Percentiles rank a stretch among this genome's conserved stretches.
phyloP scores from a whole-genome alignment of 2,113 vertebrate species.

The Megalops atlanticus region DNA sequence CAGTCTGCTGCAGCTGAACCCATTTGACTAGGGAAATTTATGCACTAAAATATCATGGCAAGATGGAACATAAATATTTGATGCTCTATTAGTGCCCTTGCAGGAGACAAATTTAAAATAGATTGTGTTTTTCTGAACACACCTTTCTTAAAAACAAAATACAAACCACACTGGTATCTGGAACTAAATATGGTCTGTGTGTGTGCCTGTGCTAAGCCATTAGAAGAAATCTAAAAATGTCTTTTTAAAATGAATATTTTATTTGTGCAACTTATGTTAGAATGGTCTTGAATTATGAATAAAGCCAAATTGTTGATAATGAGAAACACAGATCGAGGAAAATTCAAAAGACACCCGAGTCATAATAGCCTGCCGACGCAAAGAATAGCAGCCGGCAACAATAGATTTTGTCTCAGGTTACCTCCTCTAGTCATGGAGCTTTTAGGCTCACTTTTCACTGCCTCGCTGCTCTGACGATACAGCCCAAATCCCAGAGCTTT shows the following conservation, averaged over 20 bases:
- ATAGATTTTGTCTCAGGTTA: constrained; percentile 95
- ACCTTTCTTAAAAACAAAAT: background rate
- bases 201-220: background rate
- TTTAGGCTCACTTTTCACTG: constrained; percentile 89
- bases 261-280: constrained; percentile 46
- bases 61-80: constrained; percentile 71
- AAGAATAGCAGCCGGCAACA: constrained; percentile 82
- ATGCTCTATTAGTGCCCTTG: constrained; percentile 62
- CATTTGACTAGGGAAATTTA: constrained; percentile 44
- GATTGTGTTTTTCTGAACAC: background rate
- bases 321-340: constrained; percentile 54
- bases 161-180: background rate
- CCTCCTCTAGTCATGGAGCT: constrained; percentile 83
- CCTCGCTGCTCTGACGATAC: constrained; percentile 79
- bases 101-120: constrained; percentile 50
- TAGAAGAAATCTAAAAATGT: background rate
- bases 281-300: constrained; percentile 57
- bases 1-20: constrained; percentile 1
- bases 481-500: constrained; percentile 85
- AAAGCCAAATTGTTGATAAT: constrained; percentile 62
- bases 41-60: constrained; percentile 68
- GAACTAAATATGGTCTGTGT: background rate
- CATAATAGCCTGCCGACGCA: constrained; percentile 81
- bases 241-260: constrained; percentile 22
- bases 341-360: constrained; percentile 75